Percentiles rank a stretch among this genome's conserved stretches.
These are phyloP conservation scores for Odontophorus gujanensis DNA, from an alignment of 2,113 vertebrate species.

Conservation along the genomic window DNA sequence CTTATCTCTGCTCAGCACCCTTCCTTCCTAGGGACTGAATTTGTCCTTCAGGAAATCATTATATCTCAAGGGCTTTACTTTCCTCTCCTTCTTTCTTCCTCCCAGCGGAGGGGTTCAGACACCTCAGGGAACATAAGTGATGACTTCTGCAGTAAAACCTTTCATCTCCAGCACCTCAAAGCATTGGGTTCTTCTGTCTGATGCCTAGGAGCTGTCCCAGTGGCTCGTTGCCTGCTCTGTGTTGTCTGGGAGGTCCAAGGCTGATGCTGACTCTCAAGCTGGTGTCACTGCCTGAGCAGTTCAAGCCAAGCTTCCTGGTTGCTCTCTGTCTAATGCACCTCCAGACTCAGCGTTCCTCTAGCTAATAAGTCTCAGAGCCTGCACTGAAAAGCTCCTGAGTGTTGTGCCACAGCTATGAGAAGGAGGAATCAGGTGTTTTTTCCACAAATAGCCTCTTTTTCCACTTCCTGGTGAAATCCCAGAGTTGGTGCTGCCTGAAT, in stretches of 20 bases:
- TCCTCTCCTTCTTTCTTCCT: not conserved
- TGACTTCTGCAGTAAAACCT: not conserved
- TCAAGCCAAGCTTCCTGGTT: not conserved
- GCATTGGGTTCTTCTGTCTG: not conserved
- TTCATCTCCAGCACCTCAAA: not conserved
- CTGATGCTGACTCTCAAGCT: not conserved
- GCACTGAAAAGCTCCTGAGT: not conserved
- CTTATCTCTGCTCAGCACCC: not conserved
- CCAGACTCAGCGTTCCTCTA: not conserved
- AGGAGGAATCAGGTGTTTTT: not conserved
- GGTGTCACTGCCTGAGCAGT: not conserved
- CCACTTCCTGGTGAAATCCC: not conserved
- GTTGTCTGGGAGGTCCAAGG: not conserved
- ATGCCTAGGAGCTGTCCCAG: not conserved
- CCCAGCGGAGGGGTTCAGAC: not conserved
- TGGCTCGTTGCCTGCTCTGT: rapidly evolving
- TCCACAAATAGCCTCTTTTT: not conserved
- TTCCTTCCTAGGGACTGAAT: not conserved
- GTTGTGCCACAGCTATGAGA: not conserved
- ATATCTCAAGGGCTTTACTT: not conserved
- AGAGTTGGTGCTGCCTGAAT: not conserved
- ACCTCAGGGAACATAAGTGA: not conserved
- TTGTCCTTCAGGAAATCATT: not conserved
- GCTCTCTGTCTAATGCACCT: not conserved
- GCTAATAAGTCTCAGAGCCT: not conserved